Conservation (phyloP, 1,140 invertebrate genomes). For the Mercenaria mercenaria region DNA sequence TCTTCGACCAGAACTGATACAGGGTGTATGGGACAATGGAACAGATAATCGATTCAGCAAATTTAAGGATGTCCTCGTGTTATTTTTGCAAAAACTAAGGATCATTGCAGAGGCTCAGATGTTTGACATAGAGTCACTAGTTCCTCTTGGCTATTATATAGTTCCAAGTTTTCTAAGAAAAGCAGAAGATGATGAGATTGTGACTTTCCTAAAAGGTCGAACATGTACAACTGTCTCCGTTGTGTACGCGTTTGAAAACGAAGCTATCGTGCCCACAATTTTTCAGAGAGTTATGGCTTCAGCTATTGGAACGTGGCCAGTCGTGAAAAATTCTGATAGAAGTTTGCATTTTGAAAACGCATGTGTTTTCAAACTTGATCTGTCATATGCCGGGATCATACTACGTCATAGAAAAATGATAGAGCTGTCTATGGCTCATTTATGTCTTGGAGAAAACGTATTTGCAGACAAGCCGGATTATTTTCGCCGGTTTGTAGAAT, state of each 20-base stretch:
- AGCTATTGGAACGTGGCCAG: neutral
- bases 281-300: neutral
- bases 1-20: neutral
- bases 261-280: neutral
- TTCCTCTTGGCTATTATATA: neutral
- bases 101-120: neutral
- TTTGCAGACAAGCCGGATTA: neutral
- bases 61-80: neutral
- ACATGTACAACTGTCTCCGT: neutral
- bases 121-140: neutral
- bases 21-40: neutral
- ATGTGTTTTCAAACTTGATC: neutral
- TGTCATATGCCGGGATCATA: neutral
- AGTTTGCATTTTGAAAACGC: neutral
- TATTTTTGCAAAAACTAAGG: neutral
- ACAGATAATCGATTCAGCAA: neutral
- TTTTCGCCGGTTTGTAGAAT: neutral
- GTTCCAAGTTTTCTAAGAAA: neutral
- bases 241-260: neutral
- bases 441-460: neutral
- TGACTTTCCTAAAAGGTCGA: neutral
- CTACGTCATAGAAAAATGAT: neutral
- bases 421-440: neutral
- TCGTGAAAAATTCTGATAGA: neutral
- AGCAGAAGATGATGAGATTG: neutral